Percentiles rank a stretch among this genome's conserved stretches.
Conservation (phyloP, 2,113 vertebrate species). For the Myiagra hebetior region DNA sequence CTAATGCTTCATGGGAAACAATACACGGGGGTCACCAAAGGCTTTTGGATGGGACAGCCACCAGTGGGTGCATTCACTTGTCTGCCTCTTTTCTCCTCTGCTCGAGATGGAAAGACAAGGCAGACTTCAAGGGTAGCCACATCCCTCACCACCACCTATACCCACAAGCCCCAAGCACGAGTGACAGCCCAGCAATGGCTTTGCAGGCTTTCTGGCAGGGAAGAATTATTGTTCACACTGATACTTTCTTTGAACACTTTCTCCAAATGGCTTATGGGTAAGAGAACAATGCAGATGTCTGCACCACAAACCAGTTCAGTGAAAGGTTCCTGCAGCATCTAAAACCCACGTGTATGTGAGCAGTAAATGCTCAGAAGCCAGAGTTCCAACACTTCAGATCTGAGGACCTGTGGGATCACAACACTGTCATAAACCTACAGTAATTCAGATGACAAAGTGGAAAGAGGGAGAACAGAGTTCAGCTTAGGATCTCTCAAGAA, state of each 20-base stretch:
- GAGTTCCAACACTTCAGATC: not conserved
- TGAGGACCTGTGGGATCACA: not conserved
- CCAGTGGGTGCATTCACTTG: fast-evolving
- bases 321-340: not conserved
- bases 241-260: not conserved
- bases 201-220: not conserved
- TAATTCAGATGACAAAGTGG: not conserved
- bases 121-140: not conserved
- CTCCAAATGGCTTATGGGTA: not conserved
- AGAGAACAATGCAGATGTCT: not conserved
- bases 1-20: not conserved
- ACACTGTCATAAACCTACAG: not conserved
- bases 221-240: not conserved
- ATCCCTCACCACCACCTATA: not conserved
- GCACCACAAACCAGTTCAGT: not conserved
- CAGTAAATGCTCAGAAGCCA: not conserved
- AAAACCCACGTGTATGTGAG: not conserved
- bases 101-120: not conserved
- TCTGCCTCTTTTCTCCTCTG: not conserved
- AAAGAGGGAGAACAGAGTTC: not conserved
- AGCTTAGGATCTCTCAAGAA: not conserved
- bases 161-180: not conserved
- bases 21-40: not conserved
- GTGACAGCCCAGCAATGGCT: not conserved
- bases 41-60: not conserved